Evolutionary conservation across 1,140 invertebrate genomes (phyloP).

Genomic region (Heliconius nattereri): DNA sequence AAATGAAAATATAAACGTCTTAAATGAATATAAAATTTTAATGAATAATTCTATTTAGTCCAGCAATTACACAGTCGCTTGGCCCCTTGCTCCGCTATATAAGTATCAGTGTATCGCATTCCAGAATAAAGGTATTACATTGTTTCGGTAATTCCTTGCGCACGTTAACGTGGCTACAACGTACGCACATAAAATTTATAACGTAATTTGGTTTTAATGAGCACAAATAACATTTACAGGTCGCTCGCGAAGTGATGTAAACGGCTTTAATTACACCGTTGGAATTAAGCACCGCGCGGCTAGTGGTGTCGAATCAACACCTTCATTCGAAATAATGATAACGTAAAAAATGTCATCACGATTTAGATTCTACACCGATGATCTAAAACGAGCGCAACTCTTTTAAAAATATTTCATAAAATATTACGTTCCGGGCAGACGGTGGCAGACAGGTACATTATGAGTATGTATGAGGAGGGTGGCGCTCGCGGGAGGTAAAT

Average conservation of each 20-base stretch:
- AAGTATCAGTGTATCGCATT: constrained; percentile 38
- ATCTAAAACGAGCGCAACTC: constrained; percentile 31
- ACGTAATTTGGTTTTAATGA: constrained; percentile 74
- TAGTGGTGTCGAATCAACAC: constrained; percentile 63
- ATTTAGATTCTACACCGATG: constrained; percentile 32
- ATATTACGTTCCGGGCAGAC: constrained; percentile 49
- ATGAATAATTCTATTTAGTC: background rate
- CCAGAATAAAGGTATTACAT: constrained; percentile 52
- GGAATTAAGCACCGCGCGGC: constrained; percentile 48
- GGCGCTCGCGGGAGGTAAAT: constrained; percentile 73
- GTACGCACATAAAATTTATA: constrained; percentile 73
- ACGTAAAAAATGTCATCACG: constrained; percentile 38
- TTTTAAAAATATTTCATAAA: constrained; percentile 33
- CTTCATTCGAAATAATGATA: constrained; percentile 41
- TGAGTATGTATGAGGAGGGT: constrained; percentile 52
- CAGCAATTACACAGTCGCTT: constrained; percentile 17
- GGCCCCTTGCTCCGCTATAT: constrained; percentile 36
- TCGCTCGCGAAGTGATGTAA: constrained; percentile 70
- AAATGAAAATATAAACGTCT: too few species aligned
- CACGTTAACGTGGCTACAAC: constrained; percentile 61
- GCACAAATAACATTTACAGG: constrained; percentile 73
- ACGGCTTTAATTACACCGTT: constrained; percentile 67
- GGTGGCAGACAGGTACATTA: constrained; percentile 57
- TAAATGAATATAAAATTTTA: background rate
- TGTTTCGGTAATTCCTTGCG: constrained; percentile 62